Percentiles rank a stretch among this genome's conserved stretches.
phyloP scores from a whole-genome alignment of 1,140 invertebrate species.

The Archegozetes longisetosus region DNA sequence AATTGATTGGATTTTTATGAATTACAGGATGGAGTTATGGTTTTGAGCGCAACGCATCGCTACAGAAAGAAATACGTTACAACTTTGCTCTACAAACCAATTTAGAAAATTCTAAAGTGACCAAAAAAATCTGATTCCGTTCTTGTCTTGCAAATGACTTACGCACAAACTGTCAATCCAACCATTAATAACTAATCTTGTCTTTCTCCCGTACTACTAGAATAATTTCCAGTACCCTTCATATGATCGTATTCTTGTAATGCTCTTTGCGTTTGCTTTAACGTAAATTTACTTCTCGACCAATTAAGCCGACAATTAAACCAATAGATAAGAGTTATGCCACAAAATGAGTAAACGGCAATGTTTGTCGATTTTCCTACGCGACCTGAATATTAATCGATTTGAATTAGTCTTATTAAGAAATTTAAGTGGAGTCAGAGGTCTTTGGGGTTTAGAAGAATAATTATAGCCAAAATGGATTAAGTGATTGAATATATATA shows the following conservation, averaged over 20 bases:
- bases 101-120: too few relatives aligned
- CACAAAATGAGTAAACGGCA: background rate
- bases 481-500: too few relatives aligned
- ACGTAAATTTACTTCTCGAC: constrained; percentile 1
- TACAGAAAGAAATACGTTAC: constrained; percentile 99
- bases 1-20: constrained; percentile 16
- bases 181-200: too few relatives aligned
- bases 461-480: background rate
- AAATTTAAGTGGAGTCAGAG: too few relatives aligned
- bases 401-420: too few relatives aligned
- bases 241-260: too few relatives aligned
- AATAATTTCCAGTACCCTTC: too few relatives aligned
- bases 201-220: too few relatives aligned
- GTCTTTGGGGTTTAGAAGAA: background rate
- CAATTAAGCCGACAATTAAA: constrained; percentile 9
- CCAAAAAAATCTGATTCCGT: too few relatives aligned
- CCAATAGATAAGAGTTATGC: constrained; percentile 1
- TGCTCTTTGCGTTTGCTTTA: background rate
- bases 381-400: background rate
- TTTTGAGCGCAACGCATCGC: constrained; percentile 86
- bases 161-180: too few relatives aligned
- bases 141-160: too few relatives aligned
- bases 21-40: constrained; percentile 87
- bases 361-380: constrained; percentile 2
- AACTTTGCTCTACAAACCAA: constrained; percentile 95